Evolutionary conservation across 2,888 invertebrate species (phyloP), one percentile per base, ranked within the genome.

Genomic region (Lampropteryx suffumata): DNA sequence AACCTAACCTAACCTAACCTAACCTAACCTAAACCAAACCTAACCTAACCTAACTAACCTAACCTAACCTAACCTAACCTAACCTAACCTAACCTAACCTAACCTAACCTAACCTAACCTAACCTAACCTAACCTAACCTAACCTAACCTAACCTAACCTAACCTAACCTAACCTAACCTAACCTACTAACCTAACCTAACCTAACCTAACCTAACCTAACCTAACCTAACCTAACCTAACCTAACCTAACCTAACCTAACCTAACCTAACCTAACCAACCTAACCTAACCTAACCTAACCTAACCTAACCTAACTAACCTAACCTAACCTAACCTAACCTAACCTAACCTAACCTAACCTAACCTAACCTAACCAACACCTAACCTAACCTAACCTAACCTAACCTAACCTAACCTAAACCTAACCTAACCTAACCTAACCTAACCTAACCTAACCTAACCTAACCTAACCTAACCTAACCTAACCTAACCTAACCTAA

Each of bases 61-160:
- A 28, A 28, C 28, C 28, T 28, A n/a, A 28, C 28, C 47, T 53
- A 53, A 57, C 50, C 52, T 53, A 50, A 50, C 52, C 52, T 57
- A 53, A 53, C 50, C 50, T 53, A 57, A 53, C 57, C 57, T 50
- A 53, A 52, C 56, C 56, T 53, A 57, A 56, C 49, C 54, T 49
- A 50, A 44, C 50, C 57, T 46, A 47, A 49, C 56, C 56, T 48
- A 56, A 52, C 55, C 61, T 53, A 55, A 57, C 56, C 61, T 57
- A 58, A 58, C 61, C 60, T 56, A 58, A 58, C 58, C 57, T 57
- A 58, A 58, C 56, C 56, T 54, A 53, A 50, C 53, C 49, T 44
- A 50, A 50, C 50, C 51, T 56, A 56, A 54, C 56, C 56, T 58
- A 57, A 52, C 51, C 58, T 59, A 55, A 57, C 57, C 57, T 50